These are phyloP conservation scores for Barnardius zonarius DNA, from an alignment of 2,113 vertebrate species.

Conservation along the genomic window DNA sequence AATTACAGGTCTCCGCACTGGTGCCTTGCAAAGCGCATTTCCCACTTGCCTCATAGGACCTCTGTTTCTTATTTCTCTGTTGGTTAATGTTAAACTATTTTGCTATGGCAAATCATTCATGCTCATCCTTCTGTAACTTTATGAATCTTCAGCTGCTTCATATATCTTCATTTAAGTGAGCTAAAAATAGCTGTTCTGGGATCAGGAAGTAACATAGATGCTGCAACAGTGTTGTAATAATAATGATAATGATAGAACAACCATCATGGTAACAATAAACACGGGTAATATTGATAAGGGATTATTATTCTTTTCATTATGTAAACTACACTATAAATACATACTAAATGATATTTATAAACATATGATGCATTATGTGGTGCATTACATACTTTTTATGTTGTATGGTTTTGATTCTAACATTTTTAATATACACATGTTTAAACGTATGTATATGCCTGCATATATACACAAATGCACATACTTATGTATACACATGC, in stretches of 20 bases:
- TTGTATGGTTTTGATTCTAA: neutral
- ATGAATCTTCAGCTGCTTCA: constrained; percentile 54
- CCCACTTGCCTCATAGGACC: neutral
- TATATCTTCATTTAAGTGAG: constrained; percentile 56
- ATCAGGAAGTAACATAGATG: neutral
- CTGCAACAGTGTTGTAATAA: neutral
- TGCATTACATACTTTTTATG: neutral
- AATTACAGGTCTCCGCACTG: neutral
- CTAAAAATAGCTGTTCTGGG: constrained; percentile 35
- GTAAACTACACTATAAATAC: neutral
- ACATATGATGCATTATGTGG: neutral
- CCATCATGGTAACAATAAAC: neutral
- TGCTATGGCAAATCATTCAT: constrained; percentile 20
- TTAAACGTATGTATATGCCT: neutral
- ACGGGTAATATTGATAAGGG: neutral
- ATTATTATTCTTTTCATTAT: neutral
- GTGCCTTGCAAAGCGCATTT: neutral
- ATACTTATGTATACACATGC: neutral
- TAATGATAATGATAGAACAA: neutral
- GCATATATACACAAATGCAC: too few species aligned
- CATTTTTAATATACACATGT: neutral
- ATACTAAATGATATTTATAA: neutral
- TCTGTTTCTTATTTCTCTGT: constrained; percentile 35
- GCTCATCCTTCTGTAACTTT: constrained; percentile 57
- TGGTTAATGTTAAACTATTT: constrained; percentile 45